Conservation (phyloP, 30 jellyfish, hydroid and myxozoan species). For the Hydractinia symbiolongicarpus region DNA sequence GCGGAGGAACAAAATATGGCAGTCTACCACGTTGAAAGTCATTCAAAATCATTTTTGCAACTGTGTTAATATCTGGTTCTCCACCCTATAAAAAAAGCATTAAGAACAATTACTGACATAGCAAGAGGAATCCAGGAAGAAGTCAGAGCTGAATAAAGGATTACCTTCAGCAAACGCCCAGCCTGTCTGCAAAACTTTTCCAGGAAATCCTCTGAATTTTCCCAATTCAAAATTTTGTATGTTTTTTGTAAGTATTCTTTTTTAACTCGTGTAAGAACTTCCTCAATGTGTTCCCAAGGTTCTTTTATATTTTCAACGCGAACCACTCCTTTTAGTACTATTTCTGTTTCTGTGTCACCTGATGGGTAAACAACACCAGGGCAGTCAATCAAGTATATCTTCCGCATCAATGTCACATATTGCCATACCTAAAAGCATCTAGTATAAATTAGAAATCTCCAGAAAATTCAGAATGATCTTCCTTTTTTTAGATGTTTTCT, state of each 20-base stretch:
- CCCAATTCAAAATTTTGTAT: conserved; percentile 75
- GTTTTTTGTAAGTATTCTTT: conserved; percentile 79
- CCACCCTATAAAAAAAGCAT: conserved; percentile 68
- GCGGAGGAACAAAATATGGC: conserved; percentile 99
- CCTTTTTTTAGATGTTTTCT: neutral
- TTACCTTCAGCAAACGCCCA: conserved; percentile 9
- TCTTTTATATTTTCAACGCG: conserved; percentile 93
- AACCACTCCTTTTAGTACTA: conserved; percentile 94
- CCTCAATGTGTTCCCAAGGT: conserved; percentile 78
- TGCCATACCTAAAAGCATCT: conserved; percentile 82
- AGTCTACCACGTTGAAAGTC: conserved; percentile 98
- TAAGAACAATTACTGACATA: neutral
- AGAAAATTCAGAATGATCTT: neutral
- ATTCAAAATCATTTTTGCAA: conserved; percentile 67
- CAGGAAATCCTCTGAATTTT: conserved; percentile 62
- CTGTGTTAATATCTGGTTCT: conserved; percentile 93
- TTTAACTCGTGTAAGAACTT: conserved; percentile 73
- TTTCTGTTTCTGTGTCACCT: conserved; percentile 94
- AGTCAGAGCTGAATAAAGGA: neutral
- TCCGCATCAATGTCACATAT: conserved; percentile 86
- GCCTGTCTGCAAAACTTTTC: conserved; percentile 74
- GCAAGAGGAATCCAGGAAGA: neutral
- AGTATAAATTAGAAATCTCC: neutral
- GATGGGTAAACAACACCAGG: conserved; percentile 97
- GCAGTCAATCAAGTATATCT: conserved; percentile 79